These are phyloP conservation scores for Linepithema humile DNA, from an alignment of 1,140 invertebrate species.

Conservation along the genomic window DNA sequence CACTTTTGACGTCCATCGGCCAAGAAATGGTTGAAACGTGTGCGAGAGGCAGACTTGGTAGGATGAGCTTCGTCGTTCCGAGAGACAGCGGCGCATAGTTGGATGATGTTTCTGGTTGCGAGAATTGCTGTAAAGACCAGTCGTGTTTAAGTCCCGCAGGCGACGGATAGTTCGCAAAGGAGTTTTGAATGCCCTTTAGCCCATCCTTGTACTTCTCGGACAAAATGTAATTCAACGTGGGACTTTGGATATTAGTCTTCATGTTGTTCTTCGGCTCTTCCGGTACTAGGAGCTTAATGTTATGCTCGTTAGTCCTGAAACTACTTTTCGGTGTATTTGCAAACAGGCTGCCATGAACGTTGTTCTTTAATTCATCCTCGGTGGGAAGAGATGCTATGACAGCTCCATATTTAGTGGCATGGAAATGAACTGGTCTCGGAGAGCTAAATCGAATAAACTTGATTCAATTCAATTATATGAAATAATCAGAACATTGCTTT, in stretches of 20 bases:
- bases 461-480: neutral
- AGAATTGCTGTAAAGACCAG: constrained; percentile 55
- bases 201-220: constrained; percentile 28
- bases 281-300: neutral
- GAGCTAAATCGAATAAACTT: constrained; percentile 2
- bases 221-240: constrained; percentile 41
- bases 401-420: constrained; percentile 18
- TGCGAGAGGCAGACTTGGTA: constrained; percentile 56
- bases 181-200: constrained; percentile 49
- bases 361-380: constrained; percentile 15
- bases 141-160: constrained; percentile 27
- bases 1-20: constrained; percentile 53
- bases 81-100: constrained; percentile 62
- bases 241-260: neutral
- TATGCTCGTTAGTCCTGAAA: constrained; percentile 18
- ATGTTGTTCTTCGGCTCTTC: constrained; percentile 26
- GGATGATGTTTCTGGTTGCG: constrained; percentile 56
- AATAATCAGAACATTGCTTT: neutral
- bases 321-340: neutral
- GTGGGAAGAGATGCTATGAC: neutral
- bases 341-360: neutral
- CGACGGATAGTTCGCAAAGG: constrained; percentile 46
- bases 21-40: constrained; percentile 64
- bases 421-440: constrained; percentile 13
- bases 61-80: constrained; percentile 41